These are phyloP conservation scores for Bryconaethiops microstoma DNA, from an alignment of 2,797 vertebrate species.

Conservation along the genomic window DNA sequence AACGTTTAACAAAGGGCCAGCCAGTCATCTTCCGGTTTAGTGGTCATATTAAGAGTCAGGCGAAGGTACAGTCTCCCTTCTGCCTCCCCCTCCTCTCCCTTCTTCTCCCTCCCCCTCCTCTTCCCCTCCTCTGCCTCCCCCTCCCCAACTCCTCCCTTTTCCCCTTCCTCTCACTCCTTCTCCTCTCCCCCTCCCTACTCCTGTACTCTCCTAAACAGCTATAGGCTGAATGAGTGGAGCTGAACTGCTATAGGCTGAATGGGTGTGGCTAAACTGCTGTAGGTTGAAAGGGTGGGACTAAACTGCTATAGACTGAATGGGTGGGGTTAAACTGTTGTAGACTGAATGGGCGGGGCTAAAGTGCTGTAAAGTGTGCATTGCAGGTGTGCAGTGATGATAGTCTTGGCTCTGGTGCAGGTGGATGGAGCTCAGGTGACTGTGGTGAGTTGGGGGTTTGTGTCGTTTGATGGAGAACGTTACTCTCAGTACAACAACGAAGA, in stretches of 20 bases:
- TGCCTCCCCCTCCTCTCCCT: too few species aligned
- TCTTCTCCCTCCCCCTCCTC: too few species aligned
- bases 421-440: slow-evolving; percentile 19
- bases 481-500: slow-evolving; percentile 47
- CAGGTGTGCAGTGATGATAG: neutral
- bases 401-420: slow-evolving; percentile 29
- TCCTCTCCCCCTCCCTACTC: too few species aligned
- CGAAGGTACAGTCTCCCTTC: slow-evolving; percentile 22
- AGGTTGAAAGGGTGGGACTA: neutral
- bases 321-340: too few species aligned
- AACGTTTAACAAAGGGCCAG: neutral
- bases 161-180: too few species aligned
- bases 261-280: too few species aligned
- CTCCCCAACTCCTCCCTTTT: too few species aligned
- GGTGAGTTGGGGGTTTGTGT: slow-evolving; percentile 49
- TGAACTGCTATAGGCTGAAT: too few species aligned
- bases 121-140: too few species aligned
- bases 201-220: too few species aligned
- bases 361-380: neutral
- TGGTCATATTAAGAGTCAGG: slow-evolving; percentile 38
- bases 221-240: too few species aligned
- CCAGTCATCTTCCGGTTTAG: slow-evolving; percentile 48
- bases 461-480: slow-evolving; percentile 45
- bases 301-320: neutral
- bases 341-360: too few species aligned